These are phyloP conservation scores for Passer montanus DNA, from an alignment of 2,113 vertebrate species.

Conservation along the genomic window DNA sequence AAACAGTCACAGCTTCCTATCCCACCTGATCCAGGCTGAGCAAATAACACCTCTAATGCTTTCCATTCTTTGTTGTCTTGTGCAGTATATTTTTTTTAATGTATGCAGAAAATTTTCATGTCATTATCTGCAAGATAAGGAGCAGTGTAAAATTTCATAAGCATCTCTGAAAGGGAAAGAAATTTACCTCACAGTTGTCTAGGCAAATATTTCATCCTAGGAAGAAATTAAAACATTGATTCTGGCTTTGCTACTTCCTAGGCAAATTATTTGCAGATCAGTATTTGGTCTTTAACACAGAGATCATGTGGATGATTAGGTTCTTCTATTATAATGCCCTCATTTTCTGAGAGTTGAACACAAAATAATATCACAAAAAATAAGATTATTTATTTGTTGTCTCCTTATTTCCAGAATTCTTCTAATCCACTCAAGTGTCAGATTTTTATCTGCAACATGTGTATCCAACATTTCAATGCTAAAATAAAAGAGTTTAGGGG, in stretches of 20 bases:
- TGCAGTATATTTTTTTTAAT: neutral
- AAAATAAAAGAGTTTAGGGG: neutral
- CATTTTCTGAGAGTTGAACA: neutral
- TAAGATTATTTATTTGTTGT: neutral
- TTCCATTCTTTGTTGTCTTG: neutral
- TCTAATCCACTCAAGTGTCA: neutral
- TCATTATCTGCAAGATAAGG: neutral
- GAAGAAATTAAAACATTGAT: neutral
- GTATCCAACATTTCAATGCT: fast-evolving
- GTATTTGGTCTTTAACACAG: neutral
- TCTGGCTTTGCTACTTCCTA: neutral
- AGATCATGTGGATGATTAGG: neutral
- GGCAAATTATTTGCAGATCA: neutral
- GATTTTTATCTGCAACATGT: neutral
- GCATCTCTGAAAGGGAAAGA: neutral
- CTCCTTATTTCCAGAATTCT: neutral
- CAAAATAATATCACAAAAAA: neutral
- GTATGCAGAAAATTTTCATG: neutral
- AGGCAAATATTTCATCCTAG: neutral
- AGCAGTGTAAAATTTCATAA: neutral
- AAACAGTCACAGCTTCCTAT: neutral
- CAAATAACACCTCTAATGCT: neutral
- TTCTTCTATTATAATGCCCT: fast-evolving
- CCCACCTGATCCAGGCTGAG: neutral
- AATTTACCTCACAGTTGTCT: neutral